Conservation (phyloP, 2,113 vertebrate genomes). For the Chlorocebus sabaeus region DNA sequence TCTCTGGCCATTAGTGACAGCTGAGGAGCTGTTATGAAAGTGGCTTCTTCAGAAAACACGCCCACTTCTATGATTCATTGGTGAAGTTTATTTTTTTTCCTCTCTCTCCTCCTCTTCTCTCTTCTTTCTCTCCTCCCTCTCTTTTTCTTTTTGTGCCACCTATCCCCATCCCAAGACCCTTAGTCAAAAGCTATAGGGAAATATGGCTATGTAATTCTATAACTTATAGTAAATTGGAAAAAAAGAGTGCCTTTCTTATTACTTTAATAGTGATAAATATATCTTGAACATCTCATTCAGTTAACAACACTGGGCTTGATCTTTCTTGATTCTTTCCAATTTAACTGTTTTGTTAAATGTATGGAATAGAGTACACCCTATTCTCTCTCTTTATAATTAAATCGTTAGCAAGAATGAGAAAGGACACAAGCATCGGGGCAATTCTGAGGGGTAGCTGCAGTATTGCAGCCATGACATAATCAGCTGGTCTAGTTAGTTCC, state of each 20-base stretch:
- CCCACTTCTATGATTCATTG: constrained; percentile 59
- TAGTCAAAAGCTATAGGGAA: constrained; percentile 52
- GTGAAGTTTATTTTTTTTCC: constrained; percentile 10
- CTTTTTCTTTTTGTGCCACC: background rate
- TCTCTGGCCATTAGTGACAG: constrained; percentile 23
- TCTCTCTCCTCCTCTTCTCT: background rate
- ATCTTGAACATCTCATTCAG: background rate
- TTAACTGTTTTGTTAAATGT: background rate
- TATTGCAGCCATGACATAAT: background rate
- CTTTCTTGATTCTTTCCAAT: background rate
- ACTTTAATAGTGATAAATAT: background rate
- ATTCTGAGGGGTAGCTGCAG: background rate
- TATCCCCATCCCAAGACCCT: background rate
- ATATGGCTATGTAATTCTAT: constrained; percentile 61
- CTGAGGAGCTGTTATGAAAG: constrained; percentile 50
- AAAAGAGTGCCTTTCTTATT: background rate
- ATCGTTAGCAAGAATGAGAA: background rate
- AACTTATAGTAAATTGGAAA: constrained; percentile 39
- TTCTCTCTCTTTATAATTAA: background rate
- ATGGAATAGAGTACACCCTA: background rate
- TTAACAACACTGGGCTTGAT: background rate
- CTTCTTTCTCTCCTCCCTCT: background rate
- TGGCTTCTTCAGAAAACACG: background rate
- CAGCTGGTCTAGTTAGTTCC: background rate
- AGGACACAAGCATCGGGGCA: background rate